Percentiles rank a stretch among this genome's conserved stretches.
These are phyloP conservation scores for Nyctalus aviator DNA, from an alignment of 2,797 vertebrate genomes.

Conservation along the genomic window DNA sequence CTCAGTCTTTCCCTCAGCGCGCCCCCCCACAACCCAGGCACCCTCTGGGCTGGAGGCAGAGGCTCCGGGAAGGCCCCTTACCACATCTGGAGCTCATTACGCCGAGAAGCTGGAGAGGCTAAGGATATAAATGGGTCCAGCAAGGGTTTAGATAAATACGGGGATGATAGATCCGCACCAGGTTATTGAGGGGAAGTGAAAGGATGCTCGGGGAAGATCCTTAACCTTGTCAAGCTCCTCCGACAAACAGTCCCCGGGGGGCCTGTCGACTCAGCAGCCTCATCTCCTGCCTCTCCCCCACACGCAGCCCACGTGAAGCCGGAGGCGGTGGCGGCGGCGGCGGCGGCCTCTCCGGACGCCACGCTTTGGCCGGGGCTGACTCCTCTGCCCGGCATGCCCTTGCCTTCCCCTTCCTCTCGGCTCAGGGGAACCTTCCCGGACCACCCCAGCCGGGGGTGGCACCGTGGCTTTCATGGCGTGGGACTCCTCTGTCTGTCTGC, in stretches of 20 bases:
- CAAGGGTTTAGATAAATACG: conserved; percentile 82
- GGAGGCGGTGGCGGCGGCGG: not conserved
- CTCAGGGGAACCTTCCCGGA: not conserved
- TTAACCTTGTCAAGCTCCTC: conserved; percentile 81
- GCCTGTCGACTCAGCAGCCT: conserved; percentile 70
- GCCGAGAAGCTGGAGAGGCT: conserved; percentile 46
- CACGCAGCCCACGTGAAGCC: conserved; percentile 16
- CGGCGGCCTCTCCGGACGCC: not conserved
- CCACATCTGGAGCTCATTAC: conserved; percentile 83
- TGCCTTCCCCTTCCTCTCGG: not conserved
- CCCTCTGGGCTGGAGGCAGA: conserved; percentile 33
- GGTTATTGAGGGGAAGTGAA: conserved; percentile 75
- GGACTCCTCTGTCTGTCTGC: not conserved
- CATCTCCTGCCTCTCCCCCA: conserved; percentile 68
- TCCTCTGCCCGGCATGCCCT: not conserved
- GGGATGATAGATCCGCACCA: conserved; percentile 75
- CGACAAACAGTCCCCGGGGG: conserved; percentile 77
- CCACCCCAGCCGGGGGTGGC: not conserved
- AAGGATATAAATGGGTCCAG: conserved; percentile 79
- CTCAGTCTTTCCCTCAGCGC: not conserved
- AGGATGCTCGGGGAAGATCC: conserved; percentile 80
- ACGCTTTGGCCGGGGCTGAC: rapidly evolving
- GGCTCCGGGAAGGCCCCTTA: conserved; percentile 45
- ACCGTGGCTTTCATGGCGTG: not conserved
- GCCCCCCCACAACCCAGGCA: not conserved